Conservation (phyloP, 2,797 vertebrate species). For the Petrocephalus schoutedeni region DNA sequence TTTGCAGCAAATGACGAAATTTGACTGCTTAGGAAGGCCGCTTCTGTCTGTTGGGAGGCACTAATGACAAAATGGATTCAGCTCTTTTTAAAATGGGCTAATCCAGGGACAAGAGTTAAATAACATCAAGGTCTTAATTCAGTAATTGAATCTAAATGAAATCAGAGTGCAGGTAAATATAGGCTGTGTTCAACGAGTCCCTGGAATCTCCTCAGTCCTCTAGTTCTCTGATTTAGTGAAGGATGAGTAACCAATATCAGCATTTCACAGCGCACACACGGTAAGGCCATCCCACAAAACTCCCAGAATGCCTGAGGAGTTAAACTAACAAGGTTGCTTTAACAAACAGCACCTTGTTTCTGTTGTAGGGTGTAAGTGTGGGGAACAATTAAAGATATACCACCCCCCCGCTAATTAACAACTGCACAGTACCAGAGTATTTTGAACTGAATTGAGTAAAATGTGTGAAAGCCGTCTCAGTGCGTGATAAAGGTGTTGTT, state of each 20-base stretch:
- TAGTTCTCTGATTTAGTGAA: not conserved
- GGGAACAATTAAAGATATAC: not conserved
- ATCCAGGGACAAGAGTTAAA: not conserved
- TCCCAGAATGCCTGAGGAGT: not conserved
- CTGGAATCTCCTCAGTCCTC: not conserved
- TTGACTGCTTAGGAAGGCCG: not conserved
- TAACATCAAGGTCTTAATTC: not conserved
- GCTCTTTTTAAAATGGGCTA: not conserved
- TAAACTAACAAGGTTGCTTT: not conserved
- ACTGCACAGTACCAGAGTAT: too few relatives aligned
- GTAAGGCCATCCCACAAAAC: not conserved
- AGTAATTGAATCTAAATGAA: not conserved
- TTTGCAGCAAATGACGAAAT: not conserved
- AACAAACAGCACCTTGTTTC: not conserved
- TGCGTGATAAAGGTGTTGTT: not conserved
- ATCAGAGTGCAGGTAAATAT: not conserved
- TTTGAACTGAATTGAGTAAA: too few relatives aligned
- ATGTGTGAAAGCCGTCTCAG: not conserved
- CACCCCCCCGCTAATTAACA: not conserved
- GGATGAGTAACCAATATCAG: not conserved
- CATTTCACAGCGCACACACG: not conserved
- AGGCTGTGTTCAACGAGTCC: not conserved
- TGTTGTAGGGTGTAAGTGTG: not conserved
- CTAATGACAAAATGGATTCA: conserved; percentile 1
- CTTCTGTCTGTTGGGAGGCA: not conserved